phyloP scores from a whole-genome alignment of 2,888 invertebrate species.

The Standfussiana lucernea region DNA sequence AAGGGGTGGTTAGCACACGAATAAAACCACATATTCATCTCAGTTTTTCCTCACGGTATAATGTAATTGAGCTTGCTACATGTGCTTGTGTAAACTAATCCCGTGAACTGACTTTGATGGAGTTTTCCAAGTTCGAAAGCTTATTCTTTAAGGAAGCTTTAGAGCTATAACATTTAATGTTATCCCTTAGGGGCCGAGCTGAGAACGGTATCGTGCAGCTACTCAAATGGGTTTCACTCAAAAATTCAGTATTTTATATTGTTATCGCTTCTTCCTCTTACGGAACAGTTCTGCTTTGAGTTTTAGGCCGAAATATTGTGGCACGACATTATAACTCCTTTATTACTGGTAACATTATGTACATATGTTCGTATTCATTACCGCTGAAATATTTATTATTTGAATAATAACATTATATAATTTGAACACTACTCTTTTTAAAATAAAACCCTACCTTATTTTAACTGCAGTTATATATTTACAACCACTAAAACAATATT shows the following conservation, averaged over 20 bases:
- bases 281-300: slow-evolving; percentile 11
- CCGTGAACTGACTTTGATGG: slow-evolving; percentile 60
- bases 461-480: not conserved
- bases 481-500: not conserved
- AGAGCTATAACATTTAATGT: slow-evolving; percentile 64
- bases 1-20: slow-evolving; percentile 32
- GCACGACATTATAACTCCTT: not conserved
- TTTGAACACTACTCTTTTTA: not conserved
- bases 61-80: slow-evolving; percentile 43
- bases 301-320: slow-evolving; percentile 48
- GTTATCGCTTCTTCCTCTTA: slow-evolving; percentile 43
- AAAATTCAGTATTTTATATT: slow-evolving; percentile 62
- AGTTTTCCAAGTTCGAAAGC: slow-evolving; percentile 55
- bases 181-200: slow-evolving; percentile 52
- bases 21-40: slow-evolving; percentile 42
- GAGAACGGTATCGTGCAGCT: slow-evolving; percentile 53
- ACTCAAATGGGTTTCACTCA: slow-evolving; percentile 55
- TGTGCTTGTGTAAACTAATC: slow-evolving; percentile 54
- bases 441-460: no score
- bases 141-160: slow-evolving; percentile 62
- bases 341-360: not conserved
- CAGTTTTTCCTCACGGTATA: slow-evolving; percentile 46
- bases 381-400: not conserved
- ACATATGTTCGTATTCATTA: slow-evolving; percentile 6
- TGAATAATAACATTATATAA: no score